These are phyloP conservation scores for Enteromius radiatus DNA, from an alignment of 2,797 vertebrate genomes.

Conservation along the genomic window DNA sequence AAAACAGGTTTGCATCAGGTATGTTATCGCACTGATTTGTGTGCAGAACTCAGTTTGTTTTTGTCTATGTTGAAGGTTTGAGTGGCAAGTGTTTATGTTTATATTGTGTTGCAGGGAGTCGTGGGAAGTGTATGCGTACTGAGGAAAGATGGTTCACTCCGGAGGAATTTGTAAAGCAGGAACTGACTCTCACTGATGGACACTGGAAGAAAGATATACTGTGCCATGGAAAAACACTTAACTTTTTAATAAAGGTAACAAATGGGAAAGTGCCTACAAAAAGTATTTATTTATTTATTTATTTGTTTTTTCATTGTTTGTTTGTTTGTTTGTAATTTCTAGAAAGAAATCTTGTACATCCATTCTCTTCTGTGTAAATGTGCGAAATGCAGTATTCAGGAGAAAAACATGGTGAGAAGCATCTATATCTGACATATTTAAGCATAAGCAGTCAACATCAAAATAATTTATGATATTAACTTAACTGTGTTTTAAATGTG, in stretches of 20 bases:
- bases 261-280: background rate
- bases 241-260: conserved; percentile 66
- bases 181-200: background rate
- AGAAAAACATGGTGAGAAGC: conserved; percentile 59
- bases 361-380: conserved; percentile 66
- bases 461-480: background rate
- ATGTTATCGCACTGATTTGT: background rate
- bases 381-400: conserved; percentile 43
- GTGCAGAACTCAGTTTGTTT: background rate
- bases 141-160: conserved; percentile 73
- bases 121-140: conserved; percentile 73
- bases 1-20: conserved; percentile 45
- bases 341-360: conserved; percentile 51
- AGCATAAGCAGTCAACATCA: too few species aligned
- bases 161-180: conserved; percentile 63
- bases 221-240: conserved; percentile 65
- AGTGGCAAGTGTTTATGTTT: background rate
- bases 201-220: conserved; percentile 72
- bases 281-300: too few species aligned
- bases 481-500: too few species aligned
- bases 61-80: background rate
- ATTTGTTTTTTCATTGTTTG: background rate
- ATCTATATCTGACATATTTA: background rate
- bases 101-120: conserved; percentile 57
- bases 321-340: conserved; percentile 44